These are phyloP conservation scores for Mythimna pallens DNA, from an alignment of 2,888 invertebrate genomes.

Conservation along the genomic window DNA sequence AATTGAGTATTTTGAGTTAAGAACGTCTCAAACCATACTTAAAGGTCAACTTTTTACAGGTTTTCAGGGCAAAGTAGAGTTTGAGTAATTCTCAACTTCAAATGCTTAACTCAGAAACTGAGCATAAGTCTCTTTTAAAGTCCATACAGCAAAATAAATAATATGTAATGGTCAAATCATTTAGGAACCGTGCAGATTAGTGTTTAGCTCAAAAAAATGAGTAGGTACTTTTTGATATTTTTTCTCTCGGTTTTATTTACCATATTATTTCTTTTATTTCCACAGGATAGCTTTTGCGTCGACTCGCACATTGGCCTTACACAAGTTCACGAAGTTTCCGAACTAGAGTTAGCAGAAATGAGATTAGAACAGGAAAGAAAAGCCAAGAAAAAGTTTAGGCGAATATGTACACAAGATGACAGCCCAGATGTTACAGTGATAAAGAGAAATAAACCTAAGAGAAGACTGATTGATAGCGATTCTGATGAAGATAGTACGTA, in stretches of 20 bases:
- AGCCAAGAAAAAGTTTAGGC: conserved; percentile 67
- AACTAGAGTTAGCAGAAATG: conserved; percentile 92
- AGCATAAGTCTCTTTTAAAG: no score
- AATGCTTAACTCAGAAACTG: no score
- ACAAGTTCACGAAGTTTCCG: conserved; percentile 86
- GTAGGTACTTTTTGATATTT: no score
- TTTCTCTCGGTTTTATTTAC: background rate
- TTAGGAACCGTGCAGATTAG: no score
- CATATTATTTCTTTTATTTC: conserved; percentile 14
- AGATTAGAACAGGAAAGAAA: conserved; percentile 81
- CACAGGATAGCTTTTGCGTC: conserved; percentile 92
- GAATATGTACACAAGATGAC: conserved; percentile 66
- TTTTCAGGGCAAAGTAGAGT: no score
- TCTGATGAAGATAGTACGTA: conserved; percentile 76
- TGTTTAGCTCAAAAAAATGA: no score
- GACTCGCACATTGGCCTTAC: conserved; percentile 90
- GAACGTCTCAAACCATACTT: no score
- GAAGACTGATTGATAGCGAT: conserved; percentile 83
- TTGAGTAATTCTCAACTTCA: no score
- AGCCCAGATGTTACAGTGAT: conserved; percentile 76
- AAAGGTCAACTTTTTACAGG: no score
- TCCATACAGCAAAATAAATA: no score
- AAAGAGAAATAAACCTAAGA: conserved; percentile 74
- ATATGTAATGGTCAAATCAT: no score
- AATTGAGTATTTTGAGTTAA: no score